phyloP scores from a whole-genome alignment of 2,888 invertebrate species.

The Tortricodes alternella region DNA sequence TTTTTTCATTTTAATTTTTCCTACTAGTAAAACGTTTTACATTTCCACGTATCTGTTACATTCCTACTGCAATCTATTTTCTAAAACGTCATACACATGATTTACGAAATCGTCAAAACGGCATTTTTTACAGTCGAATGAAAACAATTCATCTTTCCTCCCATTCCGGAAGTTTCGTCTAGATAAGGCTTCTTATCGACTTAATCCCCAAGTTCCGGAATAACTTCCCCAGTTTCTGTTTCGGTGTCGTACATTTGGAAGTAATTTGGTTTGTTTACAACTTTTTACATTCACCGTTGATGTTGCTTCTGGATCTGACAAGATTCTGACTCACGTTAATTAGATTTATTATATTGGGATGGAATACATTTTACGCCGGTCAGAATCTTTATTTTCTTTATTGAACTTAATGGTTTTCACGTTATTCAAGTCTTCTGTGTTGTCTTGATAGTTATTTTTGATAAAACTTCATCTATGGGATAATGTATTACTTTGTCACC shows the following conservation, averaged over 20 bases:
- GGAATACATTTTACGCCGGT: neutral
- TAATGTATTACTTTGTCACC: too few species aligned
- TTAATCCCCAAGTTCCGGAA: neutral
- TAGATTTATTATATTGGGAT: neutral
- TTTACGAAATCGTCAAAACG: neutral
- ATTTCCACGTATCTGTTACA: too few species aligned
- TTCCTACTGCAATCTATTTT: too few species aligned
- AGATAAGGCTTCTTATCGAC: slow-evolving; percentile 21
- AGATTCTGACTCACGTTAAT: neutral
- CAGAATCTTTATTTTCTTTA: neutral
- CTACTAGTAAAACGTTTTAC: too few species aligned
- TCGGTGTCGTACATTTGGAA: neutral
- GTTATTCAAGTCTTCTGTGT: neutral
- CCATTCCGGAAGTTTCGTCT: slow-evolving; percentile 10
- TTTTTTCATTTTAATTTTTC: too few species aligned
- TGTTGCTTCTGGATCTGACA: neutral
- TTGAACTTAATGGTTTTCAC: neutral
- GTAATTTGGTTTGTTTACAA: slow-evolving; percentile 3
- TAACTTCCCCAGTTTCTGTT: slow-evolving; percentile 11
- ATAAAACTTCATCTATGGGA: too few species aligned
- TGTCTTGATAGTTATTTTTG: neutral
- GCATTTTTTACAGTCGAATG: neutral
- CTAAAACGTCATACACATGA: too few species aligned
- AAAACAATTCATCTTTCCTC: slow-evolving; percentile 7
- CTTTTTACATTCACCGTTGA: slow-evolving; percentile 1